Base-by-base conservation (phyloP, 2,888 invertebrate genomes). In the Boloria selene region DNA sequence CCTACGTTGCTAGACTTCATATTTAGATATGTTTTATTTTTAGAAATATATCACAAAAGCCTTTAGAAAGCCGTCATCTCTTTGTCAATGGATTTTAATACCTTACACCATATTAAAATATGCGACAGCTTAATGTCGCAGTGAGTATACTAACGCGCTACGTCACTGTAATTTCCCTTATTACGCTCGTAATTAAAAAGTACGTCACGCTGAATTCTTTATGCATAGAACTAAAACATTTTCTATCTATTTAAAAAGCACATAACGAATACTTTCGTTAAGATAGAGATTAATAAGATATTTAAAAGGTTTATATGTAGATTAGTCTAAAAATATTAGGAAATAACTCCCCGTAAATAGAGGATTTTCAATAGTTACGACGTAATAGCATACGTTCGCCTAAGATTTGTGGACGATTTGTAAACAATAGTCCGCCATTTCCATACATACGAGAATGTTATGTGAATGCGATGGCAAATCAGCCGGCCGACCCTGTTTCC, bases 371-470 rank as follows among this genome's bases (percentile, higher is more conserved):
- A 49, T 49, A 49, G 47, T n/a, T n/a, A 13, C n/a, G 14, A 47
- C 13, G 47, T 47, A 47, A 6, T 13, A 47, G 47, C 47, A 13
- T 49, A 16, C 4, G 4, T 49, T 49, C 4, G 14, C 14, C 47
- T 49, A 49, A 49, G n/a, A 14, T 49, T 14, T 49, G 47, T 44
- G 22, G 59, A 18, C 65, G 50, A 61, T 68, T 68, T 68, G 68
- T 62, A 66, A 61, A 66, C 68, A 66, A 65, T 65, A 55, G 53
- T 42, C 18, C 38, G 61, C 62, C 59, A 65, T 67, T 62, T 67
- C 13, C 50, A 61, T 67, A 55, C 45, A 44, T 13, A 60, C 38
- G 55, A 44, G 51, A 45, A 56, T 44, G 47, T 53, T 64, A 22
- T 56, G 0, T 22, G 45, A 45, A 22, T 56, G 56, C 44, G 64